A percentile compares a stretch with the other conserved stretches of the same genome.
phyloP scores from a whole-genome alignment of 2,888 invertebrate species.

The Linnaemya vulpina region DNA sequence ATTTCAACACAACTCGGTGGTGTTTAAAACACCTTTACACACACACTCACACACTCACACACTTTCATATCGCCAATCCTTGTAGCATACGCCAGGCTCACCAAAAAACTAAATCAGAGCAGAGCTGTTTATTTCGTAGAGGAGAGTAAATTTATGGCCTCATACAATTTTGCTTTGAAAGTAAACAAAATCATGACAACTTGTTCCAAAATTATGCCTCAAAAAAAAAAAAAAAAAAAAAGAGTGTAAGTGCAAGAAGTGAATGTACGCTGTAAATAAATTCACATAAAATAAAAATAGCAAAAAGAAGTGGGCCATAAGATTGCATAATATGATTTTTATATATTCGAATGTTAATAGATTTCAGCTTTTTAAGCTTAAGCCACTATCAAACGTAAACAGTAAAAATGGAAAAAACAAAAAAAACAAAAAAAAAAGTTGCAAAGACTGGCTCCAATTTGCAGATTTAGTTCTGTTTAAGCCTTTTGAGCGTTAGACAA shows the following conservation, averaged over 20 bases:
- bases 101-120: conserved; percentile 46
- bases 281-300: conserved; percentile 3
- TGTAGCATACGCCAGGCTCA: conserved; percentile 47
- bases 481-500: conserved; percentile 1
- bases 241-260: conserved; percentile 65
- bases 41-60: conserved; percentile 8
- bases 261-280: conserved; percentile 64
- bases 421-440: conserved; percentile 3
- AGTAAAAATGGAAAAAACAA: too few relatives aligned
- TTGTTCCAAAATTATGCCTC: conserved; percentile 55
- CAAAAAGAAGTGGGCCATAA: conserved; percentile 63
- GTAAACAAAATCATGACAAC: conserved; percentile 68
- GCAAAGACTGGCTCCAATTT: not conserved
- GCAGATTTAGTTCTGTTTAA: conserved; percentile 38
- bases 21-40: not conserved
- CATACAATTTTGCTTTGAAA: conserved; percentile 22
- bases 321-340: conserved; percentile 59
- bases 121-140: not conserved
- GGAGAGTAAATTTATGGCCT: conserved; percentile 28
- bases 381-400: conserved; percentile 31
- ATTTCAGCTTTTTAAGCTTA: conserved; percentile 41
- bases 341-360: conserved; percentile 57
- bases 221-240: too few relatives aligned
- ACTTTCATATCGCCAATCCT: conserved; percentile 40
- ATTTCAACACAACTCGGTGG: conserved; percentile 41